Conservation (phyloP, 2,113 vertebrate species). For the Narcine bancroftii region DNA sequence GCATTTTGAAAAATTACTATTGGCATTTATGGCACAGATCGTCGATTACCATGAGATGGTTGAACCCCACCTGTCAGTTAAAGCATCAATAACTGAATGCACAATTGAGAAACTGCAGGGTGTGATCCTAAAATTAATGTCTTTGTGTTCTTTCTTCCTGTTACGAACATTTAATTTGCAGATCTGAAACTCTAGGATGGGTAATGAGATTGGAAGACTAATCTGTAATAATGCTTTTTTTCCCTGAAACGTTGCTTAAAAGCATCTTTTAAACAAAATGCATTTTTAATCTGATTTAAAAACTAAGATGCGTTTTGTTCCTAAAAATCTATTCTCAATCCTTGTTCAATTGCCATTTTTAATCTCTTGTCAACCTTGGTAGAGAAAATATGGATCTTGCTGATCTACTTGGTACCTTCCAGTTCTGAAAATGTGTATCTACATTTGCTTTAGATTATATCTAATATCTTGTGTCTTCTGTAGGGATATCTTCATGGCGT, state of each 20-base stretch:
- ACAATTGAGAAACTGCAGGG: not conserved
- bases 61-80: not conserved
- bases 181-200: not conserved
- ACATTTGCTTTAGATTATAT: constrained; percentile 44
- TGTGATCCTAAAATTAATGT: not conserved
- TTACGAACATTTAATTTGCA: not conserved
- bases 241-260: not conserved
- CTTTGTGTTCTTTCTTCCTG: not conserved
- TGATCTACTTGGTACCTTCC: constrained; percentile 55
- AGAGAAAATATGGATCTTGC: constrained; percentile 55
- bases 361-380: constrained; percentile 54
- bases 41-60: not conserved
- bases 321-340: constrained; percentile 79
- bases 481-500: constrained; percentile 50
- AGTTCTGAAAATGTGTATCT: constrained; percentile 42
- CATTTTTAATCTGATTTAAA: constrained; percentile 57
- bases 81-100: not conserved
- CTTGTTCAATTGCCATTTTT: constrained; percentile 61
- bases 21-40: not conserved
- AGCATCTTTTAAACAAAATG: not conserved
- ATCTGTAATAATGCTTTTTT: not conserved
- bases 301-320: constrained; percentile 89
- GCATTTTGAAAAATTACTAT: not conserved
- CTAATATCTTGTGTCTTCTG: constrained; percentile 40
- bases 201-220: not conserved